Base-by-base conservation (phyloP, 2,113 vertebrate genomes). In the Planiliza haematocheilus region DNA sequence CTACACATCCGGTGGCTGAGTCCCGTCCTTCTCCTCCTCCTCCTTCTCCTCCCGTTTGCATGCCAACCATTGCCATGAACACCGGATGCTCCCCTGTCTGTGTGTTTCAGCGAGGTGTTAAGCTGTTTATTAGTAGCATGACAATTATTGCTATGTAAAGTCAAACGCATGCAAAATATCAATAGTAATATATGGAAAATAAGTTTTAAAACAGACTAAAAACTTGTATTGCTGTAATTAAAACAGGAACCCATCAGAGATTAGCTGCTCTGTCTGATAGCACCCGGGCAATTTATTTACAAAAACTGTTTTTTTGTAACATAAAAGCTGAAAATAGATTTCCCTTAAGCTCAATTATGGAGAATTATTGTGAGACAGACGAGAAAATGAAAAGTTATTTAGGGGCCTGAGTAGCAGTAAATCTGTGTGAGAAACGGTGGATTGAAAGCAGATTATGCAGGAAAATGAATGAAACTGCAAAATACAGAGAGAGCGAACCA, bases 1-100 rank as follows among this genome's bases (percentile, higher is more conserved):
- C 90, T 83, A 83, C 85, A 90, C 84, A 90, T 93, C 92, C 92
- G 88, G 89, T 67, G 38, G 53, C 59, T 63, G 67, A 74, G 81
- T 80, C 81, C 86, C 81, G 79, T 73, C 86, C 87, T 86, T 65
- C 52, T 83, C 53, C 61, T 75, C 66, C 70, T 64, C 73, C 49
- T 30, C 24, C 24, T 30, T 5, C 24, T 30, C 24, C 24, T 61
- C 14, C 80, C 38, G 34, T 3, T 65, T 64, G 65, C 37, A 76
- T 74, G 77, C 75, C 85, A 86, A 72, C 77, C 74, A 69, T 34
- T 57, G 65, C 77, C 58, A 61, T 8, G 6, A 70, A 76, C 64
- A 55, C 75, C 78, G 71, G 83, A 91, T 81, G 81, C 64, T 86
- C 37, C 70, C 52, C 17, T 65, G 67, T 79, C 63, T 58, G 38